Conservation (phyloP, 2,888 invertebrate genomes). For the Hololepta plana region DNA sequence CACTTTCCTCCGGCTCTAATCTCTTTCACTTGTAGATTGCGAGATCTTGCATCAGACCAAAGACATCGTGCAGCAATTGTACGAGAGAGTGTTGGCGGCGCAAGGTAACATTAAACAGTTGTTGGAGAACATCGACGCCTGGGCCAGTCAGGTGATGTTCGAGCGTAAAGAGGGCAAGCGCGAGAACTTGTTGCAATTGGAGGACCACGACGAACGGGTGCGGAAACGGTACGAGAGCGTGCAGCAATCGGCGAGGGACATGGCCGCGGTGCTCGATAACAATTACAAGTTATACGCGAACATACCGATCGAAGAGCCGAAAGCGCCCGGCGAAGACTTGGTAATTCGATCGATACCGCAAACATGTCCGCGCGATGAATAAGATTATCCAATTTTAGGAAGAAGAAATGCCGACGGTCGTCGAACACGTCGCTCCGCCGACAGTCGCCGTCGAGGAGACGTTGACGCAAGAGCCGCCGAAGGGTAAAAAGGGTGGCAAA, state of each 20-base stretch:
- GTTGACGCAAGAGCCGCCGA: constrained; percentile 11
- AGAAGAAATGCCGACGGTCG: constrained; percentile 8
- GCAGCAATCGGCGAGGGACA: constrained; percentile 33
- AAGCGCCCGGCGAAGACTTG: constrained; percentile 2
- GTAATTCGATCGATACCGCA: constrained; percentile 1
- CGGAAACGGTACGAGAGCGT: constrained; percentile 32
- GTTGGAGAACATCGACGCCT: constrained; percentile 37
- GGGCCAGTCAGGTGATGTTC: constrained; percentile 60
- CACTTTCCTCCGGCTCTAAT: too few species aligned
- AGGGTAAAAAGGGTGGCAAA: constrained; percentile 10
- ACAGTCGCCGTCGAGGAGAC: constrained; percentile 14
- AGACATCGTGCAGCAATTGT: constrained; percentile 53
- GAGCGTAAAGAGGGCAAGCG: constrained; percentile 50
- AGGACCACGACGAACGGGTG: constrained; percentile 35
- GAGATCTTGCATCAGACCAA: too few species aligned
- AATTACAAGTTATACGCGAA: constrained; percentile 57
- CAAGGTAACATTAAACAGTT: constrained; percentile 46
- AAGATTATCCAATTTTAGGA: constrained; percentile 1
- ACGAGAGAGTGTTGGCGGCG: constrained; percentile 45
- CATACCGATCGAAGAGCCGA: constrained; percentile 21
- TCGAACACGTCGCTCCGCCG: too few species aligned
- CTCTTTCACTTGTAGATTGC: too few species aligned
- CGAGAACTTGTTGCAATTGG: constrained; percentile 34
- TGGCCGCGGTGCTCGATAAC: constrained; percentile 36
- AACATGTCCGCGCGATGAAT: background rate